These are phyloP conservation scores for Saimiri boliviensis DNA, from an alignment of 2,113 vertebrate genomes.

Conservation along the genomic window DNA sequence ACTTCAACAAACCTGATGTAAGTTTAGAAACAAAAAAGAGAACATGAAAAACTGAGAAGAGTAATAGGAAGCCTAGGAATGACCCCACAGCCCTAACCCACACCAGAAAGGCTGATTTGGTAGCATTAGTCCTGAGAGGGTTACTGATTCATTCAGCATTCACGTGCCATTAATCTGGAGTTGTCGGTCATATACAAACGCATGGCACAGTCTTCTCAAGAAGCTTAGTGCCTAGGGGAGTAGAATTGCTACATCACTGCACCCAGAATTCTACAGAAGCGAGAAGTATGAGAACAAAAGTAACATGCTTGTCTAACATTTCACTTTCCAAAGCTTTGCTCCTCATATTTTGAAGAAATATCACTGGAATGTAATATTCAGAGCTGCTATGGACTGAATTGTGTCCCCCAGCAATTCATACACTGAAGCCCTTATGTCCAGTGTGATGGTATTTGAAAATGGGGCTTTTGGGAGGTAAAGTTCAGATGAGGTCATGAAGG, in stretches of 20 bases:
- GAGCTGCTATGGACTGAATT: not conserved
- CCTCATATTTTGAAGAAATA: not conserved
- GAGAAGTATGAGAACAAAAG: not conserved
- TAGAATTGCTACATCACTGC: not conserved
- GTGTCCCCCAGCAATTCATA: not conserved
- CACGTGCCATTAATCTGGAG: not conserved
- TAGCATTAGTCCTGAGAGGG: not conserved
- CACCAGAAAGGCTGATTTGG: not conserved
- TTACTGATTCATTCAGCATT: not conserved
- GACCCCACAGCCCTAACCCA: not conserved
- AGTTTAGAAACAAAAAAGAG: not conserved
- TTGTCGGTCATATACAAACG: not conserved
- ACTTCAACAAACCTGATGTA: not conserved
- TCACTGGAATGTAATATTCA: not conserved
- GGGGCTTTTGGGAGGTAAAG: not conserved
- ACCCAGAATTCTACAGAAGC: not conserved
- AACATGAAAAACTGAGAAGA: not conserved
- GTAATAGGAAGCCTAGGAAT: not conserved
- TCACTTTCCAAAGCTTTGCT: not conserved
- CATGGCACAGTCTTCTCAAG: not conserved
- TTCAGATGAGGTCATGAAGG: not conserved
- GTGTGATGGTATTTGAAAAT: not conserved
- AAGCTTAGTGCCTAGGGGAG: not conserved
- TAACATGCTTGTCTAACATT: not conserved
- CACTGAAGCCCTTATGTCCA: not conserved